Evolutionary conservation across 2,888 invertebrate species (phyloP), one percentile per base, ranked within the genome.

Genomic region (Xestia rhomboidea): DNA sequence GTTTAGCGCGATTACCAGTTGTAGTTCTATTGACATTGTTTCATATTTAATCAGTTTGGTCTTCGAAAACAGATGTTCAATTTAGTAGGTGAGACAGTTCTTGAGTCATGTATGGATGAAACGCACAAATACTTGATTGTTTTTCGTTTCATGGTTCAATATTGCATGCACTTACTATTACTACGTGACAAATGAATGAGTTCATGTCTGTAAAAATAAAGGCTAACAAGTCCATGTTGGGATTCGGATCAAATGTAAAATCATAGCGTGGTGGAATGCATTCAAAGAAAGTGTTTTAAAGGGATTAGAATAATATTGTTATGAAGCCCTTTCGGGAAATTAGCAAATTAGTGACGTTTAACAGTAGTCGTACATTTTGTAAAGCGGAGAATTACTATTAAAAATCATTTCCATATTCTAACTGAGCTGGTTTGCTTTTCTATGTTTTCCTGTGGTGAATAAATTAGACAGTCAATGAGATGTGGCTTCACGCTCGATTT

Each of bases 391-490:
- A 66, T 13, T n/a, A 8, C 21, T 15, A n/a, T 11, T 10, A 49
- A 41, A 44, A n/a, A 27, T 15, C 15, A 21, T 60, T 60, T 44
- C 21, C n/a, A 30, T 38, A 13, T 79, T 60, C n/a, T 44, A 66
- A 64, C 54, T 41, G 24, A 80, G 15, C 63, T 30, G 41, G 41
- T 60, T 68, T 60, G 54, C 75, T 41, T 74, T 79, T 68, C 64
- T 60, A 75, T 64, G 49, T 44, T 76, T 75, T 79, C 82, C 57
- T 66, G 49, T 60, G 30, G 49, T 82, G 77, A 82, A 82, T 82
- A 66, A 60, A 82, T 57, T 73, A 81, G 15, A 74, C 24, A 63
- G 63, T 74, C 30, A 68, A 62, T 68, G 46, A 54, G 41, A 68
- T 82, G 75, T 49, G 46, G 67, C 82, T 81, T 74, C 76, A 82